Evolutionary conservation across 2,113 vertebrate genomes (phyloP), one percentile per base, ranked within the genome.

Genomic region (Cygnus buccinator): DNA sequence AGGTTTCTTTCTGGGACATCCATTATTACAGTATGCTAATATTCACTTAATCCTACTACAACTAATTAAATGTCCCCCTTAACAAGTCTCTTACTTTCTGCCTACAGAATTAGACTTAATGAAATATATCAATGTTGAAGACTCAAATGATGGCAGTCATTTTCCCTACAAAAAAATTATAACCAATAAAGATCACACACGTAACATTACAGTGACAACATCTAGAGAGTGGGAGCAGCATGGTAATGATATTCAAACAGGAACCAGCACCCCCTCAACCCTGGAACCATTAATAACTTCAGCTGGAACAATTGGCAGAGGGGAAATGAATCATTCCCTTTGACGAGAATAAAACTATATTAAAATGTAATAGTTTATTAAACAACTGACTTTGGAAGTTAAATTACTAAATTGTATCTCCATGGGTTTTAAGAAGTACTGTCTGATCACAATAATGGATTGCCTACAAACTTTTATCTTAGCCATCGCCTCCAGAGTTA

Each of bases 391-490:
- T 97, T 97, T 88, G 92, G 94, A 96, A 97, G 93, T 97, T 95
- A 96, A 96, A 97, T 96, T 97, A 97, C 93, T 95, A 96, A 96
- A 90, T 96, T 85, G 50, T 77, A 82, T 96, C 93, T 98, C 95
- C 80, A 79, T 76, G 93, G 96, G 75, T 84, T 97, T 97, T 97
- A 91, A 94, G 82, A 96, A 95, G 77, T 70, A 81, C 91, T 88
- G 94, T 95, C 91, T 97, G 89, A 96, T 95, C 92, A 88, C 91
- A 96, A 96, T 95, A 97, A 97, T 94, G 84, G 93, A 96, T 95
- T 94, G 95, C 95, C 96, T 96, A 93, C 84, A 97, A 98, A 98
- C 96, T 98, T 98, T 97, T 97, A 95, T 98, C 96, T 97, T 94
- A 86, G 87, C 89, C 88, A 89, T 95, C 10, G 91, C 93, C 95